Conservation (phyloP, 2,113 vertebrate genomes). For the Alligator mississippiensis region DNA sequence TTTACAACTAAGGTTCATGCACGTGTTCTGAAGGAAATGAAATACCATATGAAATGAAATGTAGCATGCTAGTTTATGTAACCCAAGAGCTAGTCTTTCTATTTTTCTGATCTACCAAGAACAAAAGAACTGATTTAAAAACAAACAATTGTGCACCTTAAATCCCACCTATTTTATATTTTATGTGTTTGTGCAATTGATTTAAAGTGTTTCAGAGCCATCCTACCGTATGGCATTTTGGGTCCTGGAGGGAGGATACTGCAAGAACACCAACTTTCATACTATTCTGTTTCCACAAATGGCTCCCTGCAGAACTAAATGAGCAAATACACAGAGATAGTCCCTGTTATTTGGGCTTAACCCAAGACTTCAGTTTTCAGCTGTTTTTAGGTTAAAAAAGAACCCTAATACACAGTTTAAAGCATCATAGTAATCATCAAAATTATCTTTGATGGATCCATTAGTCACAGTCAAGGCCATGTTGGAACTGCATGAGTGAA, state of each 20-base stretch:
- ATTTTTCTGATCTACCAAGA: conserved; percentile 12
- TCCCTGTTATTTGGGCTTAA: background rate
- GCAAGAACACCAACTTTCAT: conserved; percentile 2
- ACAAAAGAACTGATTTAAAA: background rate
- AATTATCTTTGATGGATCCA: too few relatives aligned
- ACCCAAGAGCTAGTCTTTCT: background rate
- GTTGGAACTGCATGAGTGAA: too few relatives aligned
- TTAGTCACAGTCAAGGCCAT: too few relatives aligned
- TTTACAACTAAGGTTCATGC: conserved; percentile 26
- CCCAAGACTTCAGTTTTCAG: background rate
- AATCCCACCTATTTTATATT: background rate
- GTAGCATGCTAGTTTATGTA: conserved; percentile 46
- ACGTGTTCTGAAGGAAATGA: conserved; percentile 28
- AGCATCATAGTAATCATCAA: background rate
- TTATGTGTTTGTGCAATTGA: background rate
- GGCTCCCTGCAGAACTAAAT: background rate
- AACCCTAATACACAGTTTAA: background rate
- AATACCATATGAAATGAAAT: conserved; percentile 40
- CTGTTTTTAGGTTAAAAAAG: background rate
- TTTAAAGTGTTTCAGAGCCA: background rate
- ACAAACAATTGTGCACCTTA: too few relatives aligned
- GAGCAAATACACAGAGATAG: background rate
- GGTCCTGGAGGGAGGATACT: background rate
- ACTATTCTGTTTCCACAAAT: background rate
- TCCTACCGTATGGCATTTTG: too few relatives aligned